Conservation (phyloP, 2,888 invertebrate species). For the Blera fallax region DNA sequence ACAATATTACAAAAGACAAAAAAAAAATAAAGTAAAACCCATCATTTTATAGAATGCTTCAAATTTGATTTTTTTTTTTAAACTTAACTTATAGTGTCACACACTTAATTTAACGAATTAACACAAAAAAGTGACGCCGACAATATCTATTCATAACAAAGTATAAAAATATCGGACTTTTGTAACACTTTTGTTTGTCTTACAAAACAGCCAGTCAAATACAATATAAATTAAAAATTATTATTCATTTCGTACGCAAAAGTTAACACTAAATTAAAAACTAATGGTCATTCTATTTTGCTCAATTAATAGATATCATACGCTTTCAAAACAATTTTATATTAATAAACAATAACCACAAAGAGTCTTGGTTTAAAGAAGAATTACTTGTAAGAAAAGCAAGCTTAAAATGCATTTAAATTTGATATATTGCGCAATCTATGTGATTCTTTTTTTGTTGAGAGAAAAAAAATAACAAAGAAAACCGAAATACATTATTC, state of each 20-base stretch:
- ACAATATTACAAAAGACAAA: constrained; percentile 10
- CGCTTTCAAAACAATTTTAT: background rate
- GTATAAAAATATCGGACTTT: background rate
- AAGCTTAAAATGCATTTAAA: background rate
- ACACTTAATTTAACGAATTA: constrained; percentile 18
- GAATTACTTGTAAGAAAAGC: background rate
- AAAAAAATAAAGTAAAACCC: constrained; percentile 1
- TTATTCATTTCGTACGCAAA: background rate
- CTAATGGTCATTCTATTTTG: constrained; percentile 36
- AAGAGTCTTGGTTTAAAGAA: background rate
- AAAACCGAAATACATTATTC: background rate
- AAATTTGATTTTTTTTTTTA: background rate
- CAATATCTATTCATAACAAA: background rate
- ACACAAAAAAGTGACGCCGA: background rate
- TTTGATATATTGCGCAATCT: constrained; percentile 20
- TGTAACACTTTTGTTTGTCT: background rate
- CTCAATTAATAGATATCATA: background rate
- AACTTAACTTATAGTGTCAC: constrained; percentile 18
- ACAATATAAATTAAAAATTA: constrained; percentile 10
- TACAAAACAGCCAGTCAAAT: constrained; percentile 25
- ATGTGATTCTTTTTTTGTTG: background rate
- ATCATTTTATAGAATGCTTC: background rate
- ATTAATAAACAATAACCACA: background rate
- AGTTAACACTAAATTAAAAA: constrained; percentile 6
- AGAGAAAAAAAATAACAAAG: background rate